These are phyloP conservation scores for Isurus oxyrinchus DNA, from an alignment of 2,113 vertebrate species.

Conservation along the genomic window DNA sequence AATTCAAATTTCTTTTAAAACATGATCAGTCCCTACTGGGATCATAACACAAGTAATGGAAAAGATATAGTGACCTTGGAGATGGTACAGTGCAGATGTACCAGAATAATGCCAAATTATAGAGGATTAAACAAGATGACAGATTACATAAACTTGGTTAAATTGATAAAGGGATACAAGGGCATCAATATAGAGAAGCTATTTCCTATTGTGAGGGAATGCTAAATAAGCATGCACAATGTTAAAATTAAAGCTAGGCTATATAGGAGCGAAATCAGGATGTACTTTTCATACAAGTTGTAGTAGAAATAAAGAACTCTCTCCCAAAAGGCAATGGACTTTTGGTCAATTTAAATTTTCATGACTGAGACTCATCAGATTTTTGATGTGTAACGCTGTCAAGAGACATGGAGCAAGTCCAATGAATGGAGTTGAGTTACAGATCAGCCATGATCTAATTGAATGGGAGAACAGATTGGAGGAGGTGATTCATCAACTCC, in stretches of 20 bases:
- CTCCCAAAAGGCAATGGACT: not conserved
- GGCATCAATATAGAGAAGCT: not conserved
- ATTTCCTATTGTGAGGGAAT: not conserved
- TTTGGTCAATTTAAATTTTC: not conserved
- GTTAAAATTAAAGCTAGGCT: not conserved
- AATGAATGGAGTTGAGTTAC: not conserved
- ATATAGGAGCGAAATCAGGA: not conserved
- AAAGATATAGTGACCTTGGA: not conserved
- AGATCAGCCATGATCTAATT: not conserved
- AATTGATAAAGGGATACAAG: not conserved
- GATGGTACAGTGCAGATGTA: not conserved
- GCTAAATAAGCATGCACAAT: not conserved
- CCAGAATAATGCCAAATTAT: not conserved
- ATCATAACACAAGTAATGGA: not conserved
- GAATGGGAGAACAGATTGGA: not conserved
- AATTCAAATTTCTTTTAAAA: too few species aligned
- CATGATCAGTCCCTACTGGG: too few species aligned
- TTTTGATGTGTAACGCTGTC: not conserved
- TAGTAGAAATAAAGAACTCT: not conserved
- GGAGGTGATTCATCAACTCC: not conserved
- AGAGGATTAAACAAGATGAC: not conserved
- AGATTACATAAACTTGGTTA: not conserved
- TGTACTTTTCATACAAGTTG: not conserved
- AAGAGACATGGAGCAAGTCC: not conserved
- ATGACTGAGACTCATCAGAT: not conserved